Base-by-base conservation (phyloP, 2,888 invertebrate genomes). In the Patella pellucida region DNA sequence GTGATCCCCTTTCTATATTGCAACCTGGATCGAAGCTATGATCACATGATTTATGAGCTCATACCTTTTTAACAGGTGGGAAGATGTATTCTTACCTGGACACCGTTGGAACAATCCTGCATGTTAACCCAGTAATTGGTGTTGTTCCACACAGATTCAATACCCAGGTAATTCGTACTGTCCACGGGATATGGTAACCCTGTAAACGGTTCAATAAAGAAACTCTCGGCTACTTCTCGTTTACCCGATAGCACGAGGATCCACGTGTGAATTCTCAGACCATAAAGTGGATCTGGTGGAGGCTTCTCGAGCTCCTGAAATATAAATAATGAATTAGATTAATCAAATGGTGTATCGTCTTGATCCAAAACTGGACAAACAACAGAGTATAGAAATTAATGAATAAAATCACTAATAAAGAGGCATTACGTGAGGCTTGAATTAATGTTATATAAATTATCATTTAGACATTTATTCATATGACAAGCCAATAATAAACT, bases 111-210 rank as follows among this genome's bases (percentile, higher is more conserved):
- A 78, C 91, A 91, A 78, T 90, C 90, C 84, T 91, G 91, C 90
- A 91, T 91, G 83, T 91, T 91, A 71, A 90, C 90, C 91, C 91
- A 92, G 83, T 90, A 97, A 91, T 98, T 97, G 72, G 93, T 92
- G 86, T 96, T 92, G 86, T 97, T 96, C 94, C 97, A 98, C 72
- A 97, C 91, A 82, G 95, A 94, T 87, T 97, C 96, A 5, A 97
- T 92, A 0, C 95, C 93, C 52, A 94, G 93, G 85, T 96, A 97
- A 78, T 94, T 92, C 2, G 92, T 90, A 67, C 85, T 88, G 71
- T 92, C 88, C 0, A 94, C 88, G 0, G 94, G 92, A 80, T 94
- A 93, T 0, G 92, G 88, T 19, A 93, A 92, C 0, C 97, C 97
- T 0, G 96, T 95, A 19, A 95, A 94, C 1, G 97, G 94, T 86